Evolutionary conservation across 1,140 invertebrate genomes (phyloP).

Genomic region (Magallana gigas): DNA sequence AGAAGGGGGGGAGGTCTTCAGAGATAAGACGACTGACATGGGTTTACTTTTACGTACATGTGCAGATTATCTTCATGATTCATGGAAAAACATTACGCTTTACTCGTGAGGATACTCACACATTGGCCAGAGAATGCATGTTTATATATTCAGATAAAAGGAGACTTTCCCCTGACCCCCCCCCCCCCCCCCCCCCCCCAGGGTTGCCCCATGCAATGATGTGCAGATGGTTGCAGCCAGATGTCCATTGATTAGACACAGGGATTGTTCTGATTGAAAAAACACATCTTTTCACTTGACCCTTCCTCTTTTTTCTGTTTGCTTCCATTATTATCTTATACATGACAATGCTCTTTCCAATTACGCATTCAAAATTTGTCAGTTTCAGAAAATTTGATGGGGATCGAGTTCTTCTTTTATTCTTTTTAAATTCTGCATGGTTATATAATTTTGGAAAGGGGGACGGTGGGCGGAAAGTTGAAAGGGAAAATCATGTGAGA

Average conservation of each 20-base stretch:
- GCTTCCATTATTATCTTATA: no score
- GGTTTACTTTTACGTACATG: neutral
- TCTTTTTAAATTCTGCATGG: no score
- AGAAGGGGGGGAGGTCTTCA: neutral
- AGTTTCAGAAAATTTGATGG: no score
- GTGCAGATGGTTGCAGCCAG: constrained; percentile 16
- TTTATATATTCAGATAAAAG: neutral
- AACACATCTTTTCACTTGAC: no score
- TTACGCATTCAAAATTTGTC: no score
- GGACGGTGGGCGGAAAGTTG: no score
- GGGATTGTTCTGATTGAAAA: neutral
- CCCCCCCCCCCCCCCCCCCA: constrained; percentile 4
- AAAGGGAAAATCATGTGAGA: no score
- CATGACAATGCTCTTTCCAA: no score
- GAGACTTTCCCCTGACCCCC: neutral
- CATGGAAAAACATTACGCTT: neutral
- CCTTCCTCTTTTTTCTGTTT: no score
- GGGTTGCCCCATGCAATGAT: neutral
- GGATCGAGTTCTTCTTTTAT: no score
- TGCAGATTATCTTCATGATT: neutral
- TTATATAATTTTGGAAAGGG: no score
- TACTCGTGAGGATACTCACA: constrained; percentile 6
- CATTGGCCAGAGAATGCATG: neutral
- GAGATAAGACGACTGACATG: neutral
- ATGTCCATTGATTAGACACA: constrained; percentile 8